A percentile compares a stretch with the other conserved stretches of the same genome.
These are phyloP conservation scores for Psittacula derbiana DNA, from an alignment of 2,797 vertebrate species.

Conservation along the genomic window DNA sequence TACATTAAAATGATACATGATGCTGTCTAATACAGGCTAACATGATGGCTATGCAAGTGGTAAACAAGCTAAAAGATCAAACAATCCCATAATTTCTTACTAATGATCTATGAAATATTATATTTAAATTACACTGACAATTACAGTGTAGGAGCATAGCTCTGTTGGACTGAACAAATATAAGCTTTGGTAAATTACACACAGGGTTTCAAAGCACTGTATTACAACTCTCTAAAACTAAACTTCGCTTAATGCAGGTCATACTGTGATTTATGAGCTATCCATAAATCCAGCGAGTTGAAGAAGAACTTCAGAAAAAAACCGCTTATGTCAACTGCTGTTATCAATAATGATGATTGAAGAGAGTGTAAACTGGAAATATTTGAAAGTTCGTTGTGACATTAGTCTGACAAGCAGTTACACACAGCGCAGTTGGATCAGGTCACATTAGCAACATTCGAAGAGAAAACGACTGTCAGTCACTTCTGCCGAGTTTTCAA, in stretches of 20 bases:
- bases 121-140: neutral
- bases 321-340: neutral
- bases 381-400: neutral
- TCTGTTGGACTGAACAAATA: neutral
- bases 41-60: neutral
- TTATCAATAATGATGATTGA: neutral
- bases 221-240: conserved; percentile 35
- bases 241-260: conserved; percentile 23
- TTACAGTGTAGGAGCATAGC: neutral
- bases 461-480: neutral
- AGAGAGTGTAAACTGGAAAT: neutral
- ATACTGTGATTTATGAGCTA: neutral
- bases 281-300: neutral
- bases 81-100: neutral
- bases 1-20: conserved; percentile 2
- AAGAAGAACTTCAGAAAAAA: neutral
- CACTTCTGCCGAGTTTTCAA: neutral
- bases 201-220: neutral
- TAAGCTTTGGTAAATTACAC: neutral
- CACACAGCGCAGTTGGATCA: neutral
- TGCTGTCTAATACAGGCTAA: neutral
- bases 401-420: neutral
- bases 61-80: conserved; percentile 1
- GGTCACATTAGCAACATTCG: neutral
- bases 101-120: neutral